These are phyloP conservation scores for Drosophila ohnishii DNA, from an alignment of 1,140 invertebrate species.

Conservation along the genomic window DNA sequence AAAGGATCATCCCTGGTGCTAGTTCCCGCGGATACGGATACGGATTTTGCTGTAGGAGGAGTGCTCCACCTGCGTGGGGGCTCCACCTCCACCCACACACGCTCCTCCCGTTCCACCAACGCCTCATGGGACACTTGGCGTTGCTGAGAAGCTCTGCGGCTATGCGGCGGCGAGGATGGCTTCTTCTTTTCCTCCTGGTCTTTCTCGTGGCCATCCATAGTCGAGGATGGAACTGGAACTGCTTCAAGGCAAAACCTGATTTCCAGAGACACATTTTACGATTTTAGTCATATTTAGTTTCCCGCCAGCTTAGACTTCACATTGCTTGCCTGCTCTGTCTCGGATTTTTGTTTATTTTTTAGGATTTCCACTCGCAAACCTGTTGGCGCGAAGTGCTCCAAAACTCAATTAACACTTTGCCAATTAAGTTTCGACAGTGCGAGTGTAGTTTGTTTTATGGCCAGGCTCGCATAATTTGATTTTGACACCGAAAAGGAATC, in stretches of 20 bases:
- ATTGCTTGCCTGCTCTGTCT: conserved; percentile 27
- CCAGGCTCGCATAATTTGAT: conserved; percentile 35
- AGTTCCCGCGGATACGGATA: neutral
- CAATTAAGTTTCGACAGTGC: conserved; percentile 31
- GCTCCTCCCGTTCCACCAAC: conserved; percentile 2
- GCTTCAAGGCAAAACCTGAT: conserved; percentile 6
- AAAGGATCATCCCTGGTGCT: conserved; percentile 9
- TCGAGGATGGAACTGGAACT: conserved; percentile 35
- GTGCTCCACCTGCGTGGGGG: neutral
- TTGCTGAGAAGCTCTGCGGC: neutral
- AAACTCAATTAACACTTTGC: conserved; percentile 56
- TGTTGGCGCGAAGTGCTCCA: conserved; percentile 39
- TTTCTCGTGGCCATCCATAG: conserved; percentile 38
- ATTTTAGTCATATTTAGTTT: conserved; percentile 56
- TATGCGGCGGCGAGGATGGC: neutral
- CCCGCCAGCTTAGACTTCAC: conserved; percentile 23
- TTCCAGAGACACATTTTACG: conserved; percentile 57
- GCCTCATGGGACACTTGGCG: neutral
- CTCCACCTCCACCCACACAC: neutral
- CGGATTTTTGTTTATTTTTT: conserved; percentile 11
- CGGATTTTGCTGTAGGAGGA: too few species aligned
- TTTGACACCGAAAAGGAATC: conserved; percentile 49
- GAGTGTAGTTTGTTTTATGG: conserved; percentile 36
- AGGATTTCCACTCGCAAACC: conserved; percentile 44
- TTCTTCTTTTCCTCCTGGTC: conserved; percentile 1